Percentiles rank a stretch among this genome's conserved stretches.
phyloP scores from a whole-genome alignment of 2,888 invertebrate genomes.

The Athalia circularis region DNA sequence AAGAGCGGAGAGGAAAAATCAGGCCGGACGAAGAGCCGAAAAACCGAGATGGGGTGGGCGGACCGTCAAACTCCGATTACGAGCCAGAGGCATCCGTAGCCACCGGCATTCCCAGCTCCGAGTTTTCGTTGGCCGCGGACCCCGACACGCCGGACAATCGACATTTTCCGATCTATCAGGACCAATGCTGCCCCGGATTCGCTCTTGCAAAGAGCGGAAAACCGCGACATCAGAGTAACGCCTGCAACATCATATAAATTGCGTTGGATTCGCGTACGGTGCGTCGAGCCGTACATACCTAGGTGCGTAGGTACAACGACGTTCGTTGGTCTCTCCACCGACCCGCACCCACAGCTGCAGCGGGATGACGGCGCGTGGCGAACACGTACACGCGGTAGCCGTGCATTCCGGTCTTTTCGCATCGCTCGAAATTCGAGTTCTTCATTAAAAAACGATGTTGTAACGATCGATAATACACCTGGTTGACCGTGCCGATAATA shows the following conservation, averaged over 20 bases:
- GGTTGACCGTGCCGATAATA: too few relatives aligned
- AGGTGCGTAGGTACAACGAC: too few relatives aligned
- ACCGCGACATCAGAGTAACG: constrained; percentile 73
- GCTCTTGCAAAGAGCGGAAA: constrained; percentile 70
- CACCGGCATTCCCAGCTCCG: constrained; percentile 40
- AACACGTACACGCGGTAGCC: too few relatives aligned
- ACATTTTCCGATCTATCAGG: constrained; percentile 65
- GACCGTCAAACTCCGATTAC: neutral
- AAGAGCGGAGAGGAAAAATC: constrained; percentile 3
- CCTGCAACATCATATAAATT: constrained; percentile 71
- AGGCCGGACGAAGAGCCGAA: neutral
- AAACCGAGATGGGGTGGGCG: neutral
- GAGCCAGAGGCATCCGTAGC: constrained; percentile 30
- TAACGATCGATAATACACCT: too few relatives aligned
- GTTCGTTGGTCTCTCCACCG: too few relatives aligned
- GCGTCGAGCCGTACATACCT: neutral
- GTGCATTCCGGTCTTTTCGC: too few relatives aligned
- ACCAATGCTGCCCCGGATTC: constrained; percentile 76
- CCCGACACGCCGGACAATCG: constrained; percentile 63
- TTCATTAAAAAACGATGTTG: too few relatives aligned
- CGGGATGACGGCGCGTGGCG: too few relatives aligned
- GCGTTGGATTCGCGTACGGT: too few relatives aligned
- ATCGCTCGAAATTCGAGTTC: too few relatives aligned
- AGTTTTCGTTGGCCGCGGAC: constrained; percentile 49
- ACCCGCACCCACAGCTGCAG: too few relatives aligned